Evolutionary conservation across 2,888 invertebrate genomes (phyloP).

Genomic region (Drosophila yooni): DNA sequence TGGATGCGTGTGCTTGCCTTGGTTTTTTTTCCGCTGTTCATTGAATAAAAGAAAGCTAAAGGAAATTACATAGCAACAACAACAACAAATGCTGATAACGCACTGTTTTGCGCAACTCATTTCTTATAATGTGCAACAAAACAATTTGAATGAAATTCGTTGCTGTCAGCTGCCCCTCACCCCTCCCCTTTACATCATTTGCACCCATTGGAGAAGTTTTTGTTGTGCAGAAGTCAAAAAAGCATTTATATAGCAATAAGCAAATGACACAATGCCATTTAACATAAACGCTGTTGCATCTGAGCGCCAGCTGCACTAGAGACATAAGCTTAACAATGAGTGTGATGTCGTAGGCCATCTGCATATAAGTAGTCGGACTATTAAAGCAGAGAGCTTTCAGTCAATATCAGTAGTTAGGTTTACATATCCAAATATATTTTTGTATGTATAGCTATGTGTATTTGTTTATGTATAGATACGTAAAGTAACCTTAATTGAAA

Average conservation of each 20-base stretch:
- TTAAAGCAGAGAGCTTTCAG: constrained; percentile 27
- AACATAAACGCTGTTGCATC: neutral
- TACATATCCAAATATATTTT: neutral
- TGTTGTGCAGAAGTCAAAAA: neutral
- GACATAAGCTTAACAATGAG: neutral
- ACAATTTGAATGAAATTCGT: constrained; percentile 33
- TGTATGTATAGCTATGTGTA: constrained; percentile 10
- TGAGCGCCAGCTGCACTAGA: neutral
- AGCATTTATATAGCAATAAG: neutral
- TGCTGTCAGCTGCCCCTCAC: neutral
- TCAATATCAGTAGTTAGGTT: constrained; percentile 10
- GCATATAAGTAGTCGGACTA: constrained; percentile 3
- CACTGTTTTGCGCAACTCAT: constrained; percentile 33
- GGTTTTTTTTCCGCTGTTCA: constrained; percentile 47
- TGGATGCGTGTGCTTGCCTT: neutral
- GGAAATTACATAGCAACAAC: constrained; percentile 55
- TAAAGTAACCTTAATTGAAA: neutral
- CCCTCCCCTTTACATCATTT: rapidly evolving
- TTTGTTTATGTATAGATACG: constrained; percentile 1
- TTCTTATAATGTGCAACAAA: constrained; percentile 20
- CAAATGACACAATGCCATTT: neutral
- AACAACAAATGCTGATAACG: constrained; percentile 52
- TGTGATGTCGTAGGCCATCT: neutral
- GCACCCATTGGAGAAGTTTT: constrained; percentile 2
- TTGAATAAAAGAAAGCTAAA: constrained; percentile 54